phyloP scores from a whole-genome alignment of 2,113 vertebrate genomes.

The Tonatia bakeri region DNA sequence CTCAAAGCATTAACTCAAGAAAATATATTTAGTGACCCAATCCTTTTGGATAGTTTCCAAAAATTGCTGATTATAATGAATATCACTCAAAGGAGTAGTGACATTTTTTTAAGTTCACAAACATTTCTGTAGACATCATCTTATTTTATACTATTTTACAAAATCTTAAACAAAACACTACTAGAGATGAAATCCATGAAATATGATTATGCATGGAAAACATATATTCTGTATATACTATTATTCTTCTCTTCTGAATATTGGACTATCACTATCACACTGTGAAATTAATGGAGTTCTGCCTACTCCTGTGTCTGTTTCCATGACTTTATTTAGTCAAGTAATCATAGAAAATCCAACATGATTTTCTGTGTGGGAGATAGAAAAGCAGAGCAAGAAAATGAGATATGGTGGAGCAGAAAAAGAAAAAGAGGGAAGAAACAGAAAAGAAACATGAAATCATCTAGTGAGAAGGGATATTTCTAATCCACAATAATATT shows the following conservation, averaged over 20 bases:
- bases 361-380: slow-evolving; percentile 37
- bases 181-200: slow-evolving; percentile 29
- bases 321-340: slow-evolving; percentile 57
- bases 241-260: slow-evolving; percentile 53
- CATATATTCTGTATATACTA: background rate
- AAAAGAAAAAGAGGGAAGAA: background rate
- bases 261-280: slow-evolving; percentile 52
- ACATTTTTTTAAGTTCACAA: background rate
- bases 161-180: background rate
- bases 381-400: slow-evolving; percentile 40
- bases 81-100: background rate
- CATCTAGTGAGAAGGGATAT: background rate
- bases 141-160: background rate
- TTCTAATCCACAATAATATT: slow-evolving; percentile 9
- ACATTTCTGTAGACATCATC: background rate
- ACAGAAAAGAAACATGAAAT: background rate
- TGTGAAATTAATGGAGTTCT: slow-evolving; percentile 65
- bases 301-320: slow-evolving; percentile 28
- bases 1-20: background rate
- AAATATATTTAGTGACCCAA: background rate
- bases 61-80: slow-evolving; percentile 11
- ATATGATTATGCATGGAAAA: slow-evolving; percentile 12
- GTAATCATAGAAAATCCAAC: slow-evolving; percentile 43
- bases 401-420: background rate
- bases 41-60: background rate